Evolutionary conservation across 2,113 vertebrate genomes (phyloP).

Genomic region (Notarius lentiginosus): DNA sequence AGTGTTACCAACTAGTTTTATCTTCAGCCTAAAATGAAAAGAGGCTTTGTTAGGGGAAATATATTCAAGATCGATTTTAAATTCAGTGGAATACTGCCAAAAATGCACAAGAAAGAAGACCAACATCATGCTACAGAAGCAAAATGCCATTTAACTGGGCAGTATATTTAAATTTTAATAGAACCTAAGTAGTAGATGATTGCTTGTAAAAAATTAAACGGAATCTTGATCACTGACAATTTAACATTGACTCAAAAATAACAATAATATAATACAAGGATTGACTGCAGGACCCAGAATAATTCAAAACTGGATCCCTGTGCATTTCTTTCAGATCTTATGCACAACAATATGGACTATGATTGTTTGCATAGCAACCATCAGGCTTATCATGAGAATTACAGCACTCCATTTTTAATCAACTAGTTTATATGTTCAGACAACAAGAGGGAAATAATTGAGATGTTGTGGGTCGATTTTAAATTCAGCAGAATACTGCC

Average conservation of each 20-base stretch:
- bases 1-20: not conserved
- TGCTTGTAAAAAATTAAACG: not conserved
- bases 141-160: not conserved
- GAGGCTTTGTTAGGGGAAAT: not conserved
- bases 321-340: not conserved
- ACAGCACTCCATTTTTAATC: not conserved
- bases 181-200: not conserved
- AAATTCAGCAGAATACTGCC: not conserved
- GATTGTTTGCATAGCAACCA: conserved; percentile 42
- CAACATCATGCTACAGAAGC: not conserved
- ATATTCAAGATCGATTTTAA: not conserved
- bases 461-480: not conserved
- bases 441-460: not conserved
- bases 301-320: not conserved
- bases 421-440: conserved; percentile 13
- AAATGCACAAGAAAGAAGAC: not conserved
- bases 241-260: not conserved
- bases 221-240: not conserved
- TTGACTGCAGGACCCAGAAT: not conserved
- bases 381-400: conserved; percentile 1
- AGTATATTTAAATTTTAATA: not conserved
- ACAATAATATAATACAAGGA: not conserved
- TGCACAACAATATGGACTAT: not conserved
- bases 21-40: not conserved
- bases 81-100: not conserved